phyloP scores from a whole-genome alignment of 2,113 vertebrate genomes.

The Abramis brama region DNA sequence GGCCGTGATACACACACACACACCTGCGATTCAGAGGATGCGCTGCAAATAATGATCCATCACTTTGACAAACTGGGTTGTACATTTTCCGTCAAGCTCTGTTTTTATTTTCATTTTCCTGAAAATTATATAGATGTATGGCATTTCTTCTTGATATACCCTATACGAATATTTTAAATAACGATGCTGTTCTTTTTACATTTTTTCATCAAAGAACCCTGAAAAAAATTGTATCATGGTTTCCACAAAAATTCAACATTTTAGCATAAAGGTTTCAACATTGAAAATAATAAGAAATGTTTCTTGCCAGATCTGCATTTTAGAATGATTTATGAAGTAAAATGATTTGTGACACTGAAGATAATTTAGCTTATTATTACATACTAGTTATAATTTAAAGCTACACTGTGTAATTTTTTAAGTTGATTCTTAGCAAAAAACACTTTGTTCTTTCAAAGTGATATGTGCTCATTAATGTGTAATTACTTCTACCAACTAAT shows the following conservation, averaged over 20 bases:
- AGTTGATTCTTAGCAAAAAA: too few species aligned
- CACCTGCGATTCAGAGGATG: constrained; percentile 25
- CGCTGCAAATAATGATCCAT: constrained; percentile 11
- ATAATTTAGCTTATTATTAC: neutral
- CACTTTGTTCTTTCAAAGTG: too few species aligned
- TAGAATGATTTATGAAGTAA: neutral
- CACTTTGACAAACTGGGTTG: constrained; percentile 2
- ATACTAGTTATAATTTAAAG: neutral
- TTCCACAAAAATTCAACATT: neutral
- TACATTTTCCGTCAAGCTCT: constrained; percentile 6
- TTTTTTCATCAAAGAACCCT: neutral
- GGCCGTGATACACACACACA: neutral
- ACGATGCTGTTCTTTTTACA: neutral
- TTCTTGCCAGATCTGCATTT: neutral
- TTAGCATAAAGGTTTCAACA: neutral
- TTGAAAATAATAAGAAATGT: neutral
- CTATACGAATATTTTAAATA: neutral
- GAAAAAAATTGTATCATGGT: neutral
- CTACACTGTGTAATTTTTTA: too few species aligned
- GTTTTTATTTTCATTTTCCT: constrained; percentile 17
- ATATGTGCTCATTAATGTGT: too few species aligned
- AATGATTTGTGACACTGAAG: neutral
- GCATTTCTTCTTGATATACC: neutral
- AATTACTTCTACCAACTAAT: too few species aligned
- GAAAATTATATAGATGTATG: constrained; percentile 3